Conservation (phyloP, 2,888 invertebrate genomes). For the Linyphia triangularis region DNA sequence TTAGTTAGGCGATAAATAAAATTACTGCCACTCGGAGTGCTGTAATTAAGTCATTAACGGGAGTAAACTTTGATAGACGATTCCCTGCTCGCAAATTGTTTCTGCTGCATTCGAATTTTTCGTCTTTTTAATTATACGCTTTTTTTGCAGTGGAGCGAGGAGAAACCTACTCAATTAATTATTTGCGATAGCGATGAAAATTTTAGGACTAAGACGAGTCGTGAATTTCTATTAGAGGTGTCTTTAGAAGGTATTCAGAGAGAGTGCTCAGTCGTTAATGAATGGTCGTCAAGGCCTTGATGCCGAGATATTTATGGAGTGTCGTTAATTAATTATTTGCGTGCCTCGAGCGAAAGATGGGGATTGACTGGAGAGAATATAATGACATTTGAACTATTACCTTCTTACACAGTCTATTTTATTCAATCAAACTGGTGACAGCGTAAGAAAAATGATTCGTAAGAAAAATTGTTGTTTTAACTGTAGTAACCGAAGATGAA, state of each 20-base stretch:
- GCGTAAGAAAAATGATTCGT: not conserved
- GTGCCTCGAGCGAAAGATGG: not conserved
- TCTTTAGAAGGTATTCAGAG: not conserved
- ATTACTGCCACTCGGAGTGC: conserved; percentile 66
- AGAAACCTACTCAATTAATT: conserved; percentile 70
- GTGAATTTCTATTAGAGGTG: conserved; percentile 70
- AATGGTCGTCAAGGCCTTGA: conserved; percentile 30
- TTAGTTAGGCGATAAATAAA: conserved; percentile 66
- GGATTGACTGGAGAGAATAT: not conserved
- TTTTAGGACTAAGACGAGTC: conserved; percentile 60
- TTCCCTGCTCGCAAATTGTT: conserved; percentile 66
- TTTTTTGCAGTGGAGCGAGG: conserved; percentile 13
- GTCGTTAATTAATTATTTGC: conserved; percentile 62
- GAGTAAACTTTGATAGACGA: conserved; percentile 73
- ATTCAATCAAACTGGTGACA: not conserved
- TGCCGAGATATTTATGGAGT: conserved; percentile 28
- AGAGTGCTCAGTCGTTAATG: conserved; percentile 32
- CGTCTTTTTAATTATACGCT: conserved; percentile 57
- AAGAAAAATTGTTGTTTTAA: too few relatives aligned
- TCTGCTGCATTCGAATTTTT: conserved; percentile 52
- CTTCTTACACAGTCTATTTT: not conserved
- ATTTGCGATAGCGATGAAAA: conserved; percentile 70
- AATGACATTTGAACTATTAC: not conserved
- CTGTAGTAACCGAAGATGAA: too few relatives aligned
- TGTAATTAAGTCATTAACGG: conserved; percentile 74